Conservation (phyloP, 2,888 invertebrate genomes). For the Drosophila borealis region DNA sequence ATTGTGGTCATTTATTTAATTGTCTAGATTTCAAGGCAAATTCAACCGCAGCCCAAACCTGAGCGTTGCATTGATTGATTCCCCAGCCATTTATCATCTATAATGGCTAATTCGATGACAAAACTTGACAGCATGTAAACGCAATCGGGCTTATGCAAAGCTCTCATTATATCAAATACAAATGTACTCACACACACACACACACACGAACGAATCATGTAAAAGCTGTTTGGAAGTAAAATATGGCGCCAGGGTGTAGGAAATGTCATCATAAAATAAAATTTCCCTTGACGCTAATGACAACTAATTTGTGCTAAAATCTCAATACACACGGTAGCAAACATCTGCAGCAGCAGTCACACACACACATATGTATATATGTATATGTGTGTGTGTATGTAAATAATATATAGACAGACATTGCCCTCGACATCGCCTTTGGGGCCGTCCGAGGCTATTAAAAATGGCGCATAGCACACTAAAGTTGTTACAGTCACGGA, state of each 20-base stretch:
- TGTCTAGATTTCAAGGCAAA: not conserved
- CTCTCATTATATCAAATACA: constrained; percentile 26
- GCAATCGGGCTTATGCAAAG: constrained; percentile 46
- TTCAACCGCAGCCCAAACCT: too few relatives aligned
- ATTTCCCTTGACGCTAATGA: constrained; percentile 80
- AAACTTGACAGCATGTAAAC: constrained; percentile 27
- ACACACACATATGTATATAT: constrained; percentile 9
- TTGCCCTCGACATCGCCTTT: constrained; percentile 62
- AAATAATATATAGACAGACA: constrained; percentile 48
- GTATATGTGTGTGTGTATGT: constrained; percentile 9
- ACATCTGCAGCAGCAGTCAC: constrained; percentile 20
- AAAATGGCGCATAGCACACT: constrained; percentile 74
- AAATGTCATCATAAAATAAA: constrained; percentile 77
- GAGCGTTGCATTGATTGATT: constrained; percentile 35
- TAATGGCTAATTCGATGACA: constrained; percentile 48
- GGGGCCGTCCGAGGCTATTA: constrained; percentile 76
- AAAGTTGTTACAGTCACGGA: constrained; percentile 71
- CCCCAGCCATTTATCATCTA: constrained; percentile 13
- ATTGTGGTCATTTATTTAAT: not conserved
- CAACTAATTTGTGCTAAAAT: constrained; percentile 78
- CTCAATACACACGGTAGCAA: constrained; percentile 62
- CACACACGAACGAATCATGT: constrained; percentile 11
- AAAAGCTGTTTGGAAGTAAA: constrained; percentile 49
- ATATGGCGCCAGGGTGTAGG: constrained; percentile 46
- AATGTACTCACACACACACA: constrained; percentile 3